Conservation (phyloP, 2,797 vertebrate species). For the Loris lydekkerianus region DNA sequence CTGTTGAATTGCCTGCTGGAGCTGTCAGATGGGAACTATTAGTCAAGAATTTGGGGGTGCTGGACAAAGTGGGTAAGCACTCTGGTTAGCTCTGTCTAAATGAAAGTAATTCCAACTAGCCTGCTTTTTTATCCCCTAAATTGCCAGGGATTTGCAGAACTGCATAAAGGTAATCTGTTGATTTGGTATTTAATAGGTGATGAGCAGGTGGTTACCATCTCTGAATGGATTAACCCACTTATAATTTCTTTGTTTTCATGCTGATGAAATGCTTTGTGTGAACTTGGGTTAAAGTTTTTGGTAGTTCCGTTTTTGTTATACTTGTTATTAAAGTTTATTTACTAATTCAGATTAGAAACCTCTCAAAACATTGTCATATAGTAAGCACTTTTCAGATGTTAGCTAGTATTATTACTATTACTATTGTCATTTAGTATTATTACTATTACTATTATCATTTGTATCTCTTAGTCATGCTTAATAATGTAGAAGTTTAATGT, state of each 20-base stretch:
- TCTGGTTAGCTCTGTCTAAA: constrained; percentile 33
- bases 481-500: constrained; percentile 60
- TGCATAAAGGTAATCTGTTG: constrained; percentile 13
- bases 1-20: constrained; percentile 48
- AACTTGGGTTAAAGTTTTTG: constrained; percentile 32
- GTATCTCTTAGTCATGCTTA: constrained; percentile 57
- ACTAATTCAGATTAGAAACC: constrained; percentile 44
- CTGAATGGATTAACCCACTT: background rate
- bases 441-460: background rate
- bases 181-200: constrained; percentile 15
- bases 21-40: constrained; percentile 57
- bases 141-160: constrained; percentile 50
- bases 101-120: background rate
- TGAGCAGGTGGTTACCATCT: constrained; percentile 24
- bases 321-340: background rate
- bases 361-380: constrained; percentile 1
- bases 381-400: constrained; percentile 30
- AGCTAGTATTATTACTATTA: constrained; percentile 2
- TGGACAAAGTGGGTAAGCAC: constrained; percentile 27
- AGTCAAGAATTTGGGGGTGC: constrained; percentile 35
- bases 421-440: background rate
- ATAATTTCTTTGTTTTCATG: constrained; percentile 52
- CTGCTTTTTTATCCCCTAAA: constrained; percentile 13
- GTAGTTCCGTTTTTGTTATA: constrained; percentile 17
- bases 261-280: background rate